Conservation (phyloP, 2,113 vertebrate species). For the Vombatus ursinus region DNA sequence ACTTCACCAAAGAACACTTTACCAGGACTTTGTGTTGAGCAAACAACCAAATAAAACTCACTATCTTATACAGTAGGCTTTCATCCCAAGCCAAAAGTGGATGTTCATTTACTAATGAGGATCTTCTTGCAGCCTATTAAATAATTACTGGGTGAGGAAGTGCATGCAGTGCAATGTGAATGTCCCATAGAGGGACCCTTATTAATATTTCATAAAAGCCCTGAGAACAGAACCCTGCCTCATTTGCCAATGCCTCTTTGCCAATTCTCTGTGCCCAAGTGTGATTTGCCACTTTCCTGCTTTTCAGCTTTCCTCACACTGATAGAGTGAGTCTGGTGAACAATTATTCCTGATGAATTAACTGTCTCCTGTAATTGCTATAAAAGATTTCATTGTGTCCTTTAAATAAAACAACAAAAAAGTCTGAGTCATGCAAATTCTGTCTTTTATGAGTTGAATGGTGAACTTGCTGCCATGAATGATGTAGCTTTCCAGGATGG, state of each 20-base stretch:
- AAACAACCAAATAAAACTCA: constrained; percentile 27
- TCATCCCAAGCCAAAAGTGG: constrained; percentile 53
- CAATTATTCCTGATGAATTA: constrained; percentile 65
- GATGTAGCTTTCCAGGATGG: neutral
- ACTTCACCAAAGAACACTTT: constrained; percentile 43
- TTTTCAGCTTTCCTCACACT: constrained; percentile 40
- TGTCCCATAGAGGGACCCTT: constrained; percentile 16
- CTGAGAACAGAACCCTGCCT: constrained; percentile 39
- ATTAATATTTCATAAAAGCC: constrained; percentile 58
- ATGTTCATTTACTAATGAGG: constrained; percentile 56
- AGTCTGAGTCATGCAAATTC: constrained; percentile 54
- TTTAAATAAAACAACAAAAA: constrained; percentile 63
- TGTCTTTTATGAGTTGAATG: neutral
- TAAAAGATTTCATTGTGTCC: constrained; percentile 65
- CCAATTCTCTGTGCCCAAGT: constrained; percentile 33
- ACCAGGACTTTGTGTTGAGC: constrained; percentile 54
- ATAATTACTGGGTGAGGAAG: constrained; percentile 62
- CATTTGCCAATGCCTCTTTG: constrained; percentile 50
- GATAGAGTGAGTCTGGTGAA: constrained; percentile 23
- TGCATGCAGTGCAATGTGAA: constrained; percentile 20
- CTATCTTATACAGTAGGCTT: constrained; percentile 40
- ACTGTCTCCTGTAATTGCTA: constrained; percentile 70
- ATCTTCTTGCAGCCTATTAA: constrained; percentile 44
- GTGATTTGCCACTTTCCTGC: constrained; percentile 37
- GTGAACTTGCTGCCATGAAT: constrained; percentile 9